Evolutionary conservation across 2,113 vertebrate genomes (phyloP), one percentile per base, ranked within the genome.

Genomic region (Heterochromis multidens): DNA sequence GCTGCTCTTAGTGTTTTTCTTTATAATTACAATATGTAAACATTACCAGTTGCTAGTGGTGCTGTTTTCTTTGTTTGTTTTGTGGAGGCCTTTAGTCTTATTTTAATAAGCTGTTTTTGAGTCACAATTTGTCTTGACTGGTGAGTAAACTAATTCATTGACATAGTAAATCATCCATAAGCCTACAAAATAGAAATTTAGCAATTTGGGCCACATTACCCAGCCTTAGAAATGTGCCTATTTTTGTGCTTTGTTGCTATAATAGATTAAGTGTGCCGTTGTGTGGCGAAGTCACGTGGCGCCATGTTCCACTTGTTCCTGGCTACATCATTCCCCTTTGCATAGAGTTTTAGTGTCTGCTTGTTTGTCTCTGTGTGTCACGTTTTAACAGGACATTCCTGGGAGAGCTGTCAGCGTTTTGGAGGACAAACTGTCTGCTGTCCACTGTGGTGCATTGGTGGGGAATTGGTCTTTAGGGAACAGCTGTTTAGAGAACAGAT

Each of bases 391-490:
- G 82, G 88, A 79, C 81, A 49, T 80, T 93, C 88, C 88, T 83
- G 4, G 40, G 90, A 86, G 91, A 92, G 81, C 90, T 88, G 95
- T 92, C 92, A 80, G 62, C 21, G 19, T 40, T 86, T 91, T 82
- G 58, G 91, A 93, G 90, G 88, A 93, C 89, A 92, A 86, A 93
- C 87, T 83, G 91, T 93, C 65, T 87, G 82, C 82, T 84, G 91
- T 93, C 90, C 90, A 79, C 87, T 29, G 76, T 79, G 59, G 82
- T 84, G 88, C 49, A 56, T 85, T 87, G 84, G 85, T 87, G 27
- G 70, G 61, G 46, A 86, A 87, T 43, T 16, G 54, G 56, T 92
- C 94, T 90, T 79, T 11, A 49, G 90, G 87, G 90, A 93, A 52
- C 29, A 57, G 77, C 90, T 88, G 90, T 92, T 92, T 86, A 58